A percentile compares a stretch with the other conserved stretches of the same genome.
These are phyloP conservation scores for Dasyprocta punctata DNA, from an alignment of 2,113 vertebrate genomes.

Conservation along the genomic window DNA sequence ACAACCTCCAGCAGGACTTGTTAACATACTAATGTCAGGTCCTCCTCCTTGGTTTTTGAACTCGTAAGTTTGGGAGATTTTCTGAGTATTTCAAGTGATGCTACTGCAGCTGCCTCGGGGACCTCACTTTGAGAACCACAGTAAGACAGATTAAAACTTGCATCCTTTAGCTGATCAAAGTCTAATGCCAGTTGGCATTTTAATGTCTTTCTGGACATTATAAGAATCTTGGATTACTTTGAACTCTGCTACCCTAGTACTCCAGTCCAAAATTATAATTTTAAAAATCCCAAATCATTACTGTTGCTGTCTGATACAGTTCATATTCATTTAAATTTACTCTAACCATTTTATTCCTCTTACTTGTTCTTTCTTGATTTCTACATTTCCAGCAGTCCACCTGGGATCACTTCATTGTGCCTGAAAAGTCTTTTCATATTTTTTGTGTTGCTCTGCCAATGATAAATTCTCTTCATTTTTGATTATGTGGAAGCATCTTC, in stretches of 20 bases:
- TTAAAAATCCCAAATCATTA: not conserved
- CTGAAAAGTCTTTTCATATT: not conserved
- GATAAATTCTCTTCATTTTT: not conserved
- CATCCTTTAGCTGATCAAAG: not conserved
- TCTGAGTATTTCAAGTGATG: not conserved
- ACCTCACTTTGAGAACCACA: not conserved
- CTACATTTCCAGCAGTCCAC: not conserved
- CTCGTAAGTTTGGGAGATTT: not conserved
- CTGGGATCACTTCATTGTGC: not conserved
- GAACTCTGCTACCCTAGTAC: not conserved
- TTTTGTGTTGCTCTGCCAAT: not conserved
- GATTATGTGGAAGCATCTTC: not conserved
- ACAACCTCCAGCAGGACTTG: not conserved
- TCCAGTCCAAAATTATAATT: not conserved
- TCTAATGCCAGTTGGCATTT: not conserved
- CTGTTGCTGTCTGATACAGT: not conserved
- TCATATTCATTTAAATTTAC: not conserved
- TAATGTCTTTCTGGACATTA: not conserved
- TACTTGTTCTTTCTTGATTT: not conserved
- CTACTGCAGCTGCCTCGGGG: too few relatives aligned
- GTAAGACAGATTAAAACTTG: not conserved
- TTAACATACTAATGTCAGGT: not conserved
- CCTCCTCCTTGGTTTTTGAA: not conserved
- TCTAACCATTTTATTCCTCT: not conserved
- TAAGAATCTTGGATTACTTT: not conserved